These are phyloP conservation scores for Polypterus senegalus DNA, from an alignment of 2,113 vertebrate genomes.

Conservation along the genomic window DNA sequence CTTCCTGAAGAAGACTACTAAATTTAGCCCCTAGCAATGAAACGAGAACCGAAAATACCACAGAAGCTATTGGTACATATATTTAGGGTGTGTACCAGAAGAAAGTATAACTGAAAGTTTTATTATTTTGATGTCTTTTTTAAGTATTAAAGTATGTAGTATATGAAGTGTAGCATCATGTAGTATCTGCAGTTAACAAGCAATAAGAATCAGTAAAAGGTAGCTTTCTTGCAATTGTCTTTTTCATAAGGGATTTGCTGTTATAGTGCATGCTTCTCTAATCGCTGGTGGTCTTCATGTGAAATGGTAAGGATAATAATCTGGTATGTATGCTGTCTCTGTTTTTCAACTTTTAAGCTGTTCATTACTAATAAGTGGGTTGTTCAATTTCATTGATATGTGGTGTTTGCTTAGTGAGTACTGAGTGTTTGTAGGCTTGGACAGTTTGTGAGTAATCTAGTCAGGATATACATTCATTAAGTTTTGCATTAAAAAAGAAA, in stretches of 20 bases:
- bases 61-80: conserved; percentile 11
- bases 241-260: too few relatives aligned
- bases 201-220: too few relatives aligned
- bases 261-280: too few relatives aligned
- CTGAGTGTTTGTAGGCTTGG: conserved; percentile 1
- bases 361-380: conserved; percentile 27
- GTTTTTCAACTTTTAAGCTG: conserved; percentile 10
- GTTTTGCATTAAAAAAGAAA: neutral
- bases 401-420: conserved; percentile 6
- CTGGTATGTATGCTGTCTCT: conserved; percentile 18
- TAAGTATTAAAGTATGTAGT: too few relatives aligned
- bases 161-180: too few relatives aligned
- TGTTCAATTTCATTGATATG: conserved; percentile 23
- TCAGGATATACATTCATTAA: conserved; percentile 10
- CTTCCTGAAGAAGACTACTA: conserved; percentile 6
- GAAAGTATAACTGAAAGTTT: too few relatives aligned
- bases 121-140: too few relatives aligned
- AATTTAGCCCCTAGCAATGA: conserved; percentile 15
- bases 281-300: neutral
- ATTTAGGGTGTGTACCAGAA: too few relatives aligned
- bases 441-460: conserved; percentile 6
- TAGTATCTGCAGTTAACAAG: too few relatives aligned
- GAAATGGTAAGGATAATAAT: conserved; percentile 23
- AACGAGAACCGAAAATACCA: conserved; percentile 25
- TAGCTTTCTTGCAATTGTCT: too few relatives aligned